phyloP scores from a whole-genome alignment of 1,140 invertebrate genomes.

The Drosophila serrata region DNA sequence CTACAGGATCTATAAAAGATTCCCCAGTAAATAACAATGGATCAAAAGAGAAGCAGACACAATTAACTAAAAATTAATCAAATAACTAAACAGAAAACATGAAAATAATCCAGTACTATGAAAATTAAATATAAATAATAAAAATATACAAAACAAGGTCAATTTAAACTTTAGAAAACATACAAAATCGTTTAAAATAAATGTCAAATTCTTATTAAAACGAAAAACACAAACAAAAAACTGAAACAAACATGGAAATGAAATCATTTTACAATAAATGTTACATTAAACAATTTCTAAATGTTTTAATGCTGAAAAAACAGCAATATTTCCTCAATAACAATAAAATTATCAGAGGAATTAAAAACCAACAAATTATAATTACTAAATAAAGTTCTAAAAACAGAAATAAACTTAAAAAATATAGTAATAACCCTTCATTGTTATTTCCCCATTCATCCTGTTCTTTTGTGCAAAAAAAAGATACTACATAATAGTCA shows the following conservation, averaged over 20 bases:
- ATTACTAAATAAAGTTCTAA: neutral
- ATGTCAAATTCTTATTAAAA: neutral
- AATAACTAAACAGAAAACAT: neutral
- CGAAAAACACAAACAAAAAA: too few relatives aligned
- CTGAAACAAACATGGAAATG: neutral
- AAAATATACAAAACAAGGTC: neutral
- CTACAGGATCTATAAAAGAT: slow-evolving; percentile 5
- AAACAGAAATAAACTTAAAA: slow-evolving; percentile 3
- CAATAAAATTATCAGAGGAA: neutral
- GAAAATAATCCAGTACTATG: neutral
- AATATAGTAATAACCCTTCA: slow-evolving; percentile 22
- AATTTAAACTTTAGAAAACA: neutral
- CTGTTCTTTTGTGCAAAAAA: slow-evolving; percentile 54
- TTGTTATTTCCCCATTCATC: slow-evolving; percentile 56
- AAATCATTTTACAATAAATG: neutral
- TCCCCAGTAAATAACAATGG: slow-evolving; percentile 5
- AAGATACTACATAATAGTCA: slow-evolving; percentile 24
- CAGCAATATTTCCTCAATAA: neutral
- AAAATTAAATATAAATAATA: neutral
- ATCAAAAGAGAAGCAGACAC: slow-evolving; percentile 6
- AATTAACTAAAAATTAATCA: neutral
- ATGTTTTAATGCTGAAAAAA: neutral
- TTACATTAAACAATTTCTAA: neutral
- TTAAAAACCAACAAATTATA: neutral
- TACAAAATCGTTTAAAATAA: neutral